Evolutionary conservation across 2,797 vertebrate genomes (phyloP).

Genomic region (Liasis olivaceus): DNA sequence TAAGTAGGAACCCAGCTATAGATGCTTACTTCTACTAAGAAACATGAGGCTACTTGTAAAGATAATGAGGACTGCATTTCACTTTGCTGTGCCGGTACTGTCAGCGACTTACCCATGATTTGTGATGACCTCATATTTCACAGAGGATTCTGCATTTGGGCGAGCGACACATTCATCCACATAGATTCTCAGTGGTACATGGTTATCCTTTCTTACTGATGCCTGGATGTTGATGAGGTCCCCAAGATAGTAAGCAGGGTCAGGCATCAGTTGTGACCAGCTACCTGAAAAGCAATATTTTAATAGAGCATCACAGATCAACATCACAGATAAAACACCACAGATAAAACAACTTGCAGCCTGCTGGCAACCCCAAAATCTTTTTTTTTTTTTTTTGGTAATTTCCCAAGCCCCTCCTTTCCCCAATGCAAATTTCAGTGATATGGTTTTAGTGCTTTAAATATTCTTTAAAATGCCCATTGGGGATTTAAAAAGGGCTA

Average conservation of each 20-base stretch:
- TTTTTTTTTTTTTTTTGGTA: background rate
- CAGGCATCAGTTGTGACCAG: conserved; percentile 9
- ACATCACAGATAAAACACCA: background rate
- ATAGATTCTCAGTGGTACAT: conserved; percentile 3
- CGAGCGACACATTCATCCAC: conserved; percentile 17
- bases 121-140: background rate
- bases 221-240: conserved; percentile 46
- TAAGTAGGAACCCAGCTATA: background rate
- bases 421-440: background rate
- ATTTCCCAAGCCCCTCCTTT: background rate
- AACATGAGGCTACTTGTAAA: background rate
- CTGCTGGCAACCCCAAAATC: background rate
- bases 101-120: conserved; percentile 11
- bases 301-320: background rate
- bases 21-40: background rate
- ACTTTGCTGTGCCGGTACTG: no score
- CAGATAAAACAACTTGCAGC: background rate
- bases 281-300: background rate
- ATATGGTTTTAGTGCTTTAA: background rate
- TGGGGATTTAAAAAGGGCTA: background rate
- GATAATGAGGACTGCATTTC: background rate
- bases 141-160: fast-evolving
- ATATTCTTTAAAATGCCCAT: background rate
- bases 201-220: background rate
- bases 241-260: conserved; percentile 23